These are phyloP conservation scores for Toxostoma redivivum DNA, from an alignment of 2,113 vertebrate genomes.

Conservation along the genomic window DNA sequence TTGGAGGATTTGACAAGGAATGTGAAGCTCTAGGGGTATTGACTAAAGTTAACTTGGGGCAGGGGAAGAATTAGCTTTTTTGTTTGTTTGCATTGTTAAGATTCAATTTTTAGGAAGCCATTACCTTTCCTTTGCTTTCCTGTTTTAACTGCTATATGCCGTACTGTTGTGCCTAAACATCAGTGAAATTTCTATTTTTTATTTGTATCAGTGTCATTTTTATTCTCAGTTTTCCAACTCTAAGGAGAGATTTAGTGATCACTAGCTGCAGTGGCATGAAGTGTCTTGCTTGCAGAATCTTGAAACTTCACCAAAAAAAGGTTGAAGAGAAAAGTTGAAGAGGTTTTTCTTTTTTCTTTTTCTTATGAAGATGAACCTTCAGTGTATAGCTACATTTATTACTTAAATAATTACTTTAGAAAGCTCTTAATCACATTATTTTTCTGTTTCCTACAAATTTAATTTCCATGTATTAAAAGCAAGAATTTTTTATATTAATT, in stretches of 20 bases:
- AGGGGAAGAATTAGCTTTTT: not conserved
- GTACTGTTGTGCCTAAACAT: not conserved
- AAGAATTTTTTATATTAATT: not conserved
- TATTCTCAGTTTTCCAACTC: not conserved
- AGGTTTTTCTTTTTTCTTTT: not conserved
- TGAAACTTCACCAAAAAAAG: not conserved
- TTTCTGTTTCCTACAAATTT: not conserved
- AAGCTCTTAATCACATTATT: not conserved
- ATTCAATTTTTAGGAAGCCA: not conserved
- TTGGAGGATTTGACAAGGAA: not conserved
- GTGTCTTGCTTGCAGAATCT: not conserved
- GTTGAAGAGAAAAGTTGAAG: not conserved
- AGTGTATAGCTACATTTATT: not conserved
- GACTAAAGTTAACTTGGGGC: rapidly evolving
- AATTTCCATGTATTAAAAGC: not conserved
- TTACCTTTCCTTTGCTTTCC: not conserved
- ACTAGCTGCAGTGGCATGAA: not conserved
- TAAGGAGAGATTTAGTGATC: not conserved
- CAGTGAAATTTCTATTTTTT: not conserved
- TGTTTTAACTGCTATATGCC: not conserved
- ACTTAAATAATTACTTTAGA: not conserved
- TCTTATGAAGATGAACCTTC: not conserved
- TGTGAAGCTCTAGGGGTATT: not conserved
- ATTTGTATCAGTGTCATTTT: not conserved
- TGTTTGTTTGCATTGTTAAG: not conserved